These are phyloP conservation scores for Lasioglossum pauxillum DNA, from an alignment of 2,888 invertebrate genomes.

Conservation along the genomic window DNA sequence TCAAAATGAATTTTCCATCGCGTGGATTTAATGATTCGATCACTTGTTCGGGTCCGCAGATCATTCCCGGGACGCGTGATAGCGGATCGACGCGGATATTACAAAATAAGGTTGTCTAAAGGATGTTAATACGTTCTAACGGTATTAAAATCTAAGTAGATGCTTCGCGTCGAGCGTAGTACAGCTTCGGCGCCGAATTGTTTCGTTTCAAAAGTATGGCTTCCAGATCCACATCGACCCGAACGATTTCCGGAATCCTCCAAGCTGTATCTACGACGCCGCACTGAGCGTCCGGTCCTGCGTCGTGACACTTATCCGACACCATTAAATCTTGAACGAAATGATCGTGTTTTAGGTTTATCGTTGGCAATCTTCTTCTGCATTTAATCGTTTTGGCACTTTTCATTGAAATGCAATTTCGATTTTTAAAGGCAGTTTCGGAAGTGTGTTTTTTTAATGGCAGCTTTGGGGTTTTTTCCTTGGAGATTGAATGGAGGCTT, in stretches of 20 bases:
- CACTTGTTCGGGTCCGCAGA: neutral
- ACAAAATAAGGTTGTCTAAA: conserved; percentile 58
- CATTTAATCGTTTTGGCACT: neutral
- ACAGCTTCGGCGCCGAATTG: conserved; percentile 33
- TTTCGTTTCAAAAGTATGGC: conserved; percentile 33
- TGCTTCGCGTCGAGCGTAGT: conserved; percentile 26
- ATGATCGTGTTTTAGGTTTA: neutral
- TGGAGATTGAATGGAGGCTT: too few relatives aligned
- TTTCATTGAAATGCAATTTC: neutral
- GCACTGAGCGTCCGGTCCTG: neutral
- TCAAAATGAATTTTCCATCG: too few relatives aligned
- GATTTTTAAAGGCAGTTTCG: neutral
- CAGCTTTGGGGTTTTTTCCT: too few relatives aligned
- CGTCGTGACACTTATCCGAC: neutral
- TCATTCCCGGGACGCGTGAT: neutral
- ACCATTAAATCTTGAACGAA: neutral
- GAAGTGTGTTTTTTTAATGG: neutral
- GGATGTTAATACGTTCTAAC: conserved; percentile 33
- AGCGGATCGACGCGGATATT: neutral
- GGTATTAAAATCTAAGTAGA: conserved; percentile 42
- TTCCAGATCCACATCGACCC: conserved; percentile 41
- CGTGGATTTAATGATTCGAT: too few relatives aligned
- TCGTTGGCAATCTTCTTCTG: neutral
- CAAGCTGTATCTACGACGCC: neutral
- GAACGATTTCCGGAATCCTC: neutral